These are phyloP conservation scores for Cephus pulcher DNA, from an alignment of 2,888 invertebrate species.

Conservation along the genomic window DNA sequence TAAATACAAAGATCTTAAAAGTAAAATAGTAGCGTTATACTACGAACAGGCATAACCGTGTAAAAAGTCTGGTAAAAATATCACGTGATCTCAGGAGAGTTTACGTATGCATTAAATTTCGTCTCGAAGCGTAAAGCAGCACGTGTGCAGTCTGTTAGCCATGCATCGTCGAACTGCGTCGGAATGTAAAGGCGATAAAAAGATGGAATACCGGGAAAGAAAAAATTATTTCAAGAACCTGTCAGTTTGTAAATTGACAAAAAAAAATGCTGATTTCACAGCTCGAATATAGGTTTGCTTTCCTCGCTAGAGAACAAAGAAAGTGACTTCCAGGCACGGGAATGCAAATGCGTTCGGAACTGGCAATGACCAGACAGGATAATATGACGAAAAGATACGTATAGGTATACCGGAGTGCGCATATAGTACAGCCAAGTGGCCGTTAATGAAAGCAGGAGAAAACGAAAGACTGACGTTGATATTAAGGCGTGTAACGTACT, in stretches of 20 bases:
- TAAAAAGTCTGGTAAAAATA: neutral
- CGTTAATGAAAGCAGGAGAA: constrained; percentile 22
- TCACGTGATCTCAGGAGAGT: neutral
- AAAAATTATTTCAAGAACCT: neutral
- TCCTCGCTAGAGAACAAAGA: neutral
- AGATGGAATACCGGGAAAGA: neutral
- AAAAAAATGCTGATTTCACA: neutral
- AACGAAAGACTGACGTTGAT: constrained; percentile 2
- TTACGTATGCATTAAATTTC: neutral
- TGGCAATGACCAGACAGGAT: neutral
- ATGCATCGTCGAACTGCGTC: neutral
- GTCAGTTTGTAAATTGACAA: neutral
- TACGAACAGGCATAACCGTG: too few relatives aligned
- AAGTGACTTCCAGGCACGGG: neutral
- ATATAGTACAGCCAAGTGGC: neutral
- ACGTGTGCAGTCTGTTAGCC: neutral
- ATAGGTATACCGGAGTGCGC: neutral
- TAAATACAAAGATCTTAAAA: too few relatives aligned
- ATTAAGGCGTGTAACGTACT: neutral
- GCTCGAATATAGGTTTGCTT: neutral
- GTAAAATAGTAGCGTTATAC: too few relatives aligned
- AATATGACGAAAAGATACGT: neutral
- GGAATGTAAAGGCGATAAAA: neutral
- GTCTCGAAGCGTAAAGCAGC: neutral
- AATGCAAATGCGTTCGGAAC: neutral